Conservation (phyloP, 2,797 vertebrate genomes). For the Astyanax mexicanus region DNA sequence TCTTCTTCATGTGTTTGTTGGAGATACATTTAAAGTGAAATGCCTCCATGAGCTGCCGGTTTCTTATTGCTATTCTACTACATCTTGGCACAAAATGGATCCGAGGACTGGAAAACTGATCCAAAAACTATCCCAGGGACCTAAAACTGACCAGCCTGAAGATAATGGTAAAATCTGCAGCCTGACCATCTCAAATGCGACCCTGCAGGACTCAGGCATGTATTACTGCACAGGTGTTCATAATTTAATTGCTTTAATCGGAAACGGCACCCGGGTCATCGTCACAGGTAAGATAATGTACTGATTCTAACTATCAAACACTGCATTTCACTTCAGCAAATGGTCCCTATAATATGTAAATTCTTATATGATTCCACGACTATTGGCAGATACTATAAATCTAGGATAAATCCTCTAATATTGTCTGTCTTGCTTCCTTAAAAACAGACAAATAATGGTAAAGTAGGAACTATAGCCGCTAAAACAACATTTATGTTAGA, state of each 20-base stretch:
- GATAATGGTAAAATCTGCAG: conserved; percentile 4
- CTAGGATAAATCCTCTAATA: too few species aligned
- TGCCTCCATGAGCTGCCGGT: neutral
- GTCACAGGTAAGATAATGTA: conserved; percentile 43
- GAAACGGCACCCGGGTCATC: conserved; percentile 49
- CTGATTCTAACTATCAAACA: neutral
- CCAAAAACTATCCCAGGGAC: too few species aligned
- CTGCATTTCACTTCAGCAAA: too few species aligned
- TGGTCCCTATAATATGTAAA: too few species aligned
- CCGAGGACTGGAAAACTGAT: conserved; percentile 19
- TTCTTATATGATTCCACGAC: too few species aligned
- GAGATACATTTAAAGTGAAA: conserved; percentile 1
- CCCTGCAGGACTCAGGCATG: conserved; percentile 34
- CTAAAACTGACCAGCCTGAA: too few species aligned
- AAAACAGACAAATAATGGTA: too few species aligned
- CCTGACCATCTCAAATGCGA: neutral
- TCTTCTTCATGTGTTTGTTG: neutral
- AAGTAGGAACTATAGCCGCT: too few species aligned
- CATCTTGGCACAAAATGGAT: conserved; percentile 44
- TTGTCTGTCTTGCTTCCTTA: too few species aligned
- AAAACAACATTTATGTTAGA: too few species aligned
- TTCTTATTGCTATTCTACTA: neutral
- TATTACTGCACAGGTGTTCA: conserved; percentile 29
- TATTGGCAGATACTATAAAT: too few species aligned
- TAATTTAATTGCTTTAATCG: neutral